These are phyloP conservation scores for Rhopilema esculentum DNA, from an alignment of 30 jellyfish, hydroid and myxozoan genomes.

Conservation along the genomic window DNA sequence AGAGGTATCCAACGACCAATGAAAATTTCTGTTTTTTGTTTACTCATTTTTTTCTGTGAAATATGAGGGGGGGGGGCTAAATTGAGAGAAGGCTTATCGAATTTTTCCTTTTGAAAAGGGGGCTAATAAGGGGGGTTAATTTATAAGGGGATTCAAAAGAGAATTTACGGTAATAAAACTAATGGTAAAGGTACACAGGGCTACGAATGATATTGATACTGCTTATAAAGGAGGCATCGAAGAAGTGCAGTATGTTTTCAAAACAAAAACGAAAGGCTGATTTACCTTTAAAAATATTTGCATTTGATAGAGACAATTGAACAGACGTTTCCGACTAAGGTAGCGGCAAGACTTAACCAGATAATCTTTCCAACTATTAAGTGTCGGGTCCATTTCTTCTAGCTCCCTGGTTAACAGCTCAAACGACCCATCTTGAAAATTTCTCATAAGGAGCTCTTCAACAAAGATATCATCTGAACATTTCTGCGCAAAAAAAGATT, in stretches of 20 bases:
- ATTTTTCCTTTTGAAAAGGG: too few relatives aligned
- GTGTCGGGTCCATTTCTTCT: constrained; percentile 76
- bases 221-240: too few relatives aligned
- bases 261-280: neutral
- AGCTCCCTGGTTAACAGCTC: constrained; percentile 72
- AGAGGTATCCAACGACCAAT: too few relatives aligned
- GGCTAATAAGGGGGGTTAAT: too few relatives aligned
- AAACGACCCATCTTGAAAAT: constrained; percentile 90
- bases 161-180: too few relatives aligned
- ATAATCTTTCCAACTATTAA: constrained; percentile 77
- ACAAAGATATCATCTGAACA: constrained; percentile 80
- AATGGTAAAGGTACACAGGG: too few relatives aligned
- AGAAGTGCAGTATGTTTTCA: neutral
- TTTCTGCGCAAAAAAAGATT: constrained; percentile 52
- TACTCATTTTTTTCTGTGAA: too few relatives aligned
- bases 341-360: constrained; percentile 77
- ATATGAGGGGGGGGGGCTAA: too few relatives aligned
- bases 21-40: too few relatives aligned
- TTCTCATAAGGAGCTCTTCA: constrained; percentile 72
- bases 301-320: constrained; percentile 81
- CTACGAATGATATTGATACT: too few relatives aligned
- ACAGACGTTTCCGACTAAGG: constrained; percentile 70
- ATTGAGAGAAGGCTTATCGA: too few relatives aligned
- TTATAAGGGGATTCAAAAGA: too few relatives aligned
- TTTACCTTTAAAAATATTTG: constrained; percentile 88